Base-by-base conservation (phyloP, 2,113 vertebrate species). In the Pholis gunnellus region DNA sequence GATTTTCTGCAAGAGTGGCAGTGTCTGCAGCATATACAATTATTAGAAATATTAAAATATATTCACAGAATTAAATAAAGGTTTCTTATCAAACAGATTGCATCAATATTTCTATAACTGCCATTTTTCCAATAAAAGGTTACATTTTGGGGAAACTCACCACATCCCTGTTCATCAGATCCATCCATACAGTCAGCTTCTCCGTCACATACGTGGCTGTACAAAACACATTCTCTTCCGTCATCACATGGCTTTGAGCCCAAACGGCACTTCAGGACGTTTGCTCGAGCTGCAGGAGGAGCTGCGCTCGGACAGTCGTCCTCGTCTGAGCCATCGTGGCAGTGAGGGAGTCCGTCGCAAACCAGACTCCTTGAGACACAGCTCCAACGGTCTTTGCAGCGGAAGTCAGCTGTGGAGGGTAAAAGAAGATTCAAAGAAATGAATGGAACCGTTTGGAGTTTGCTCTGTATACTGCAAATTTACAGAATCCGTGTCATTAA, bases 261-360 rank as follows among this genome's bases (percentile, higher is more conserved):
- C 17, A 79, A 8, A 5, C 87, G 91, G 40, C 95, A 95, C 72
- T 84, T 93, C 34, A 92, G 60, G 15, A 42, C 3, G 1, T 63
- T 60, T 1, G 44, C 1, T 0, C 2, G 25, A 29, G 81, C 6
- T 7, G 25, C 0, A 9, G 42, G 69, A 4, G 54, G 46, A 9
- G 63, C 66, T 13, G 57, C 34, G 4, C 69, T 83, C 0, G 2
- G 68, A 94, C 97, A 98, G 67, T 61, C 65, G 0, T 3, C 0
- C 83, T 98, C 97, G 9, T 98, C 97, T 0, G 97, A 99, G 29
- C 94, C 94, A 0, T 99, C 97, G 0, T 84, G 69, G 67, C 97
- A 99, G 22, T 98, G 96, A 0, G 79, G 67, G 6, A 93, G 91
- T 0, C 97, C 96, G 1, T 98, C 96, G 0, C 97, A 98, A 14